Evolutionary conservation across 1,140 invertebrate species (phyloP), one percentile per base, ranked within the genome.

Genomic region (Sycophaga agraensis): DNA sequence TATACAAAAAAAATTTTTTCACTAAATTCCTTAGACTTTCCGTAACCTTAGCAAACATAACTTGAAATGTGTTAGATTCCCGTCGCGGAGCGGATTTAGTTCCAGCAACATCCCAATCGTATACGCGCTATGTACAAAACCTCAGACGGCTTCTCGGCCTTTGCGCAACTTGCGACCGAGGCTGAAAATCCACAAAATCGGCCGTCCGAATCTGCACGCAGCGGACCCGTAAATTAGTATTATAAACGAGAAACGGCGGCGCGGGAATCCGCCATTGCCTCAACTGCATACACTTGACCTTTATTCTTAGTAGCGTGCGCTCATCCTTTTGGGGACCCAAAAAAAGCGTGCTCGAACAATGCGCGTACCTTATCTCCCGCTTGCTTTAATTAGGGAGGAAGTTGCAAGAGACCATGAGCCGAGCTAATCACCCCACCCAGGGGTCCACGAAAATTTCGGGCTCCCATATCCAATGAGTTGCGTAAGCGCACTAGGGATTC

Each of bases 331-430:
- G 43, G 42, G 4, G 48, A 21, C 7, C 7, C 17, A 31, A 40
- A 55, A 56, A 56, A 73, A 72, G 70, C 67, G 63, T 69, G 59
- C 51, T 24, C 58, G 66, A 75, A 74, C 73, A 74, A 74, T 76
- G 63, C 66, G 59, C 65, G 65, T 67, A 69, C 69, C 72, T 74
- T 76, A 76, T 76, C 75, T 77, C 64, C 65, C 69, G 73, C 71
- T 76, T 70, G 73, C 75, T 77, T 75, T 78, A 78, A 78, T 77
- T 77, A 74, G 70, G 48, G 16, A 78, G 76, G 76, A 78, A 73
- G 70, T 78, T 78, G 77, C 76, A 74, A 78, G 75, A 76, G 69
- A 14, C 56, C 31, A 67, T 59, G 39, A 4, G 28, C 28, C 28
- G 28, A 11, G 45, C 45, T 62, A 69, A 68, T 70, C 60, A 65